phyloP scores from a whole-genome alignment of 30 jellyfish, hydroid and myxozoan species.

The Cassiopea andromeda region DNA sequence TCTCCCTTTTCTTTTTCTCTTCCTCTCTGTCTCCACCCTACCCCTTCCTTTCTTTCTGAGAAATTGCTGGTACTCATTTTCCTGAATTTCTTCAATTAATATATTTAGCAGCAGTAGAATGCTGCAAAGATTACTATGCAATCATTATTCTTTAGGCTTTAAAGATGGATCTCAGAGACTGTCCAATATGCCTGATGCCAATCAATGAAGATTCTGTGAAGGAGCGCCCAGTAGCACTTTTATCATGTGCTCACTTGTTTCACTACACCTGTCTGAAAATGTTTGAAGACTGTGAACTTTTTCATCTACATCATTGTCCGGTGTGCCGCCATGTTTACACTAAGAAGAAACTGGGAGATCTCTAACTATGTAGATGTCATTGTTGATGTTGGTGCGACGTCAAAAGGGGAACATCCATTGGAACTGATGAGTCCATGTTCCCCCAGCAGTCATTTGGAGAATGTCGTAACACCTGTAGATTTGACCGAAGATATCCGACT shows the following conservation, averaged over 20 bases:
- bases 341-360: constrained; percentile 13
- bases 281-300: constrained; percentile 43
- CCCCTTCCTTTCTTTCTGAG: too few species aligned
- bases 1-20: too few species aligned
- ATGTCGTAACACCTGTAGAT: too few species aligned
- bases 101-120: too few species aligned
- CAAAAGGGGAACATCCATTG: too few species aligned
- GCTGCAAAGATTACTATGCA: too few species aligned
- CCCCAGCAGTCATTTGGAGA: too few species aligned
- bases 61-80: too few species aligned
- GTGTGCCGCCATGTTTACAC: constrained; percentile 42
- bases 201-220: constrained; percentile 3
- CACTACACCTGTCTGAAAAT: constrained; percentile 39
- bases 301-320: constrained; percentile 33
- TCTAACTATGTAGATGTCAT: background rate
- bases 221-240: constrained; percentile 34
- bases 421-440: too few species aligned
- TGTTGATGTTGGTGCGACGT: background rate
- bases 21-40: too few species aligned
- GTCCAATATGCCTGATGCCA: constrained; percentile 51
- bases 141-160: constrained; percentile 29
- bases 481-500: too few species aligned
- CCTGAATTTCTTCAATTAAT: background rate
- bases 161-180: constrained; percentile 23
- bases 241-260: constrained; percentile 48